Evolutionary conservation across 2,888 invertebrate genomes (phyloP), one percentile per base, ranked within the genome.

Genomic region (Exephanes ischioxanthus): DNA sequence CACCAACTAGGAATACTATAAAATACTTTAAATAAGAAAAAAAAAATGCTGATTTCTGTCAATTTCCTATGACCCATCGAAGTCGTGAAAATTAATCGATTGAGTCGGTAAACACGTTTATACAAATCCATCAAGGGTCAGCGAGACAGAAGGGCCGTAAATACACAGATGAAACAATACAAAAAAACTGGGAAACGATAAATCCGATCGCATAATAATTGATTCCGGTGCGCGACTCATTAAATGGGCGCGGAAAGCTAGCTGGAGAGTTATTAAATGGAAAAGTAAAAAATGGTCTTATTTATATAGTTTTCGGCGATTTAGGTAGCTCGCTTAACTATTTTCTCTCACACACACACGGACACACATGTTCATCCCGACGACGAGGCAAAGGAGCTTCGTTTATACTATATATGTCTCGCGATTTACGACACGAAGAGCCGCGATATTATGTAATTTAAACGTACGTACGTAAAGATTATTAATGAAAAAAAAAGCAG

Each of bases 381-480:
- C 48, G 51, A 67, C 55, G 67, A 83, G 67, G 48, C 55, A 80
- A 70, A 70, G 51, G 63, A 79, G 26, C 72, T 66, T 78, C 22
- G 55, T 71, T 75, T 11, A 5, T 45, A 67, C 22, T 76, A 67
- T 76, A 30, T 33, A 71, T 51, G 67, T 48, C n/a, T 72, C 67
- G 63, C 61, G 53, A 77, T 77, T 51, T 53, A 77, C 58, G 61
- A 67, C 61, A 67, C 78, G 58, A 73, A 26, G 48, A 61, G 67
- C 67, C 61, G 55, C 67, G 76, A 63, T 68, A 77, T 72, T 80
- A 76, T 76, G 53, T 79, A 58, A 72, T 79, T 58, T 79, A 79
- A 79, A 83, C 76, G 58, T 81, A 51, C 81, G 78, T 67, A 41
- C 81, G 79, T 77, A 83, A 19, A 68, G 68, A 75, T 80, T 55